Base-by-base conservation (phyloP, 2,797 vertebrate species). In the Peromyscus attwateri region DNA sequence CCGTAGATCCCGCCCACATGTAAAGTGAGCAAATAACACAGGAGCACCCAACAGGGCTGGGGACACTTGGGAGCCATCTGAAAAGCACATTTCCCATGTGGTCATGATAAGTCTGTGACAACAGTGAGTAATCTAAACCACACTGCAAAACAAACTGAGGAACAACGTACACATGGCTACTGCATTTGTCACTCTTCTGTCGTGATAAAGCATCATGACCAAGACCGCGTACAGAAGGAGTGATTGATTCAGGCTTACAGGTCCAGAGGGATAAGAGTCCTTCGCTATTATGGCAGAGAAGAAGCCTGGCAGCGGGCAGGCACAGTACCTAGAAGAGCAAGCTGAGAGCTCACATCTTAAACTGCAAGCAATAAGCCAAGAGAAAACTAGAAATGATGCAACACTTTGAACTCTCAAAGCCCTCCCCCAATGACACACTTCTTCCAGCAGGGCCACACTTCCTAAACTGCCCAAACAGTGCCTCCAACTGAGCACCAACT, bases 41-140 rank as follows among this genome's bases (percentile, higher is more conserved):
- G 29, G 6, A 7, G 2, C 27, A 4, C 29, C 64, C 13, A 12
- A 17, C 70, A 80, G n/a, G 6, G 40, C 1, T 0, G 3, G 25
- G 9, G 12, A 40, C 29, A 31, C 21, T 0, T 3, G 1, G 0
- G 7, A 13, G 17, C 6, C 64, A 8, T 1, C 31, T 6, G 55
- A 52, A 34, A 60, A 46, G 81, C 29, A 66, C 23, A 37, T 43
- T 23, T 34, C 34, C 16, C 34, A 16, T 23, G 49, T 83, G 13
- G 11, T 60, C 70, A 17, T 13, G 8, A 14, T 31, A 25, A 52
- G 16, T 57, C 40, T 8, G 1, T 52, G 89, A 81, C 31, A 55
- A 80, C n/a, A 29, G 21, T 46, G 31, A 95, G 40, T 43, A 21
- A 23, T 60, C 21, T 60, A 73, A 71, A 52, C 31, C 49, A 52